Evolutionary conservation across 2,113 vertebrate genomes (phyloP), one percentile per base, ranked within the genome.

Genomic region (Pogona vitticeps): DNA sequence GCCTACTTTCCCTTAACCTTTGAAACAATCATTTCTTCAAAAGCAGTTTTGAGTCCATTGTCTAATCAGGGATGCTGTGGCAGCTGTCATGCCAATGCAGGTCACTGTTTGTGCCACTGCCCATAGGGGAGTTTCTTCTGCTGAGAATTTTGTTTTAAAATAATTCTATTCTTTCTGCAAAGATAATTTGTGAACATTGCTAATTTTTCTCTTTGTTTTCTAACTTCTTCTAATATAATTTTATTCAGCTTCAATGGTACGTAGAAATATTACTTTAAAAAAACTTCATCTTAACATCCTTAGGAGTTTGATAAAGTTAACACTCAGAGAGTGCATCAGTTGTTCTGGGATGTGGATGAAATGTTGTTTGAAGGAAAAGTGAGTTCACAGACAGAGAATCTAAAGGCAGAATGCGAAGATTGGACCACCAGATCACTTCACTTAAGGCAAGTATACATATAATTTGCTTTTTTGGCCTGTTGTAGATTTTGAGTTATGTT

Each of bases 221-320:
- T 65, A 81, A 78, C 23, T 26, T 65, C 63, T 75, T 58, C 33
- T 58, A 9, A 21, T 76, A 83, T 38, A 7, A 83, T 33, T 79
- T 86, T 28, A 85, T 70, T 71, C 6, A 36, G 67, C 59, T 88
- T 63, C 68, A 75, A 13, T 42, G 76, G 20, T 15, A 1, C 17
- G 2, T 82, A 26, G 3, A 3, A 59, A 36, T 82, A 20, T 85
- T 93, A 86, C 1, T 79, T 92, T 76, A 87, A 12, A 87, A 12
- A 78, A 12, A 1, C 76, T 87, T 86, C 75, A 46, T 67, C 80
- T 92, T 65, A 33, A 82, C 63, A 85, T 76, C 83, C 52, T 4
- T 77, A 98, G 98, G 98, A 98, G 82, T 98, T 97, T 91, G 98
- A 98, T 92, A 95, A 94, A 92, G 95, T 86, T 56, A 97, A 94